Evolutionary conservation across 2,797 vertebrate genomes (phyloP).

Genomic region (Xenops minutus): DNA sequence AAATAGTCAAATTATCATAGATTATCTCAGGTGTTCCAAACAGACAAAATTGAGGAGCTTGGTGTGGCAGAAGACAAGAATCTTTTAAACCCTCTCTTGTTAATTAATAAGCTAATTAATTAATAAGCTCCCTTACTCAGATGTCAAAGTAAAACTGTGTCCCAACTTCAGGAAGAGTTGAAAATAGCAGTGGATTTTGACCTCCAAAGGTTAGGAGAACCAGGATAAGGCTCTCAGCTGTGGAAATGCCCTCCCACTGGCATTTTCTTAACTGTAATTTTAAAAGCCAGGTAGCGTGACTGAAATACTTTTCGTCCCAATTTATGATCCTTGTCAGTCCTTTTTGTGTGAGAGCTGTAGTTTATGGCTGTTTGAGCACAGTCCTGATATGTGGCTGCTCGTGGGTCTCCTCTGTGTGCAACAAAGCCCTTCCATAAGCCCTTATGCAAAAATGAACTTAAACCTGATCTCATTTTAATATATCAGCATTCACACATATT

Average conservation of each 20-base stretch:
- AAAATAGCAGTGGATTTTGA: background rate
- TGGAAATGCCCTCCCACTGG: background rate
- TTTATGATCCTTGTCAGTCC: background rate
- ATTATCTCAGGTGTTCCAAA: background rate
- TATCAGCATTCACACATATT: background rate
- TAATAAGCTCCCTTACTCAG: background rate
- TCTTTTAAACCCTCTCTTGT: background rate
- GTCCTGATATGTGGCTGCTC: background rate
- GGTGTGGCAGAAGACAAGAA: background rate
- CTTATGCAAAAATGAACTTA: background rate
- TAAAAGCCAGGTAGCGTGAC: background rate
- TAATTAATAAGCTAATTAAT: too few relatives aligned
- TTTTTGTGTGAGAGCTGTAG: background rate
- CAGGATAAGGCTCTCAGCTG: background rate
- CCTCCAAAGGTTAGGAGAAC: background rate
- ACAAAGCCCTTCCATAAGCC: background rate
- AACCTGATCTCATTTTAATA: background rate
- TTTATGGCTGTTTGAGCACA: background rate
- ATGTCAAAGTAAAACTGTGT: background rate
- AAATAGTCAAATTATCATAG: background rate
- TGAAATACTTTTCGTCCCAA: background rate
- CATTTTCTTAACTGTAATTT: background rate
- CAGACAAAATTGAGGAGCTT: background rate
- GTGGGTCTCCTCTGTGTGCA: fast-evolving
- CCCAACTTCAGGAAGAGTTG: background rate